phyloP scores from a whole-genome alignment of 2,888 invertebrate genomes.

The Tetranychus truncatus region DNA sequence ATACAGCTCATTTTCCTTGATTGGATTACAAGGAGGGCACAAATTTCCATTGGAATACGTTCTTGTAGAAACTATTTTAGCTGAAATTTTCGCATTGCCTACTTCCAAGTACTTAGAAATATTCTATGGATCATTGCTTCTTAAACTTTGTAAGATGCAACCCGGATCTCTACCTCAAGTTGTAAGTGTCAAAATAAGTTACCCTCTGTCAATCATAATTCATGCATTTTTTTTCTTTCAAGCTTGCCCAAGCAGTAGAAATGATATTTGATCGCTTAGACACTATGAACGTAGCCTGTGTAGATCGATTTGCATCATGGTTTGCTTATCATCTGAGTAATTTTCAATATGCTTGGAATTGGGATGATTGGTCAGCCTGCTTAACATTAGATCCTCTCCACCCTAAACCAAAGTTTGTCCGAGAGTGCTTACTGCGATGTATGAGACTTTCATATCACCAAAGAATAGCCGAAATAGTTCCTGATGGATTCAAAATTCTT shows the following conservation, averaged over 20 bases:
- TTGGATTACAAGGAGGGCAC: slow-evolving; percentile 76
- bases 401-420: slow-evolving; percentile 81
- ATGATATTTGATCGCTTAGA: slow-evolving; percentile 87
- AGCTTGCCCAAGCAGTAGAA: slow-evolving; percentile 85
- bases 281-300: slow-evolving; percentile 86
- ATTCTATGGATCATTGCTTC: slow-evolving; percentile 78
- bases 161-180: slow-evolving; percentile 90
- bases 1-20: slow-evolving; percentile 57
- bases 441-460: slow-evolving; percentile 58
- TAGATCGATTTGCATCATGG: slow-evolving; percentile 92
- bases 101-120: slow-evolving; percentile 71
- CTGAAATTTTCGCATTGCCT: slow-evolving; percentile 80
- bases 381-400: slow-evolving; percentile 64
- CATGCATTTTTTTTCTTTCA: neutral
- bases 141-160: slow-evolving; percentile 89
- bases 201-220: neutral
- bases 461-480: slow-evolving; percentile 75
- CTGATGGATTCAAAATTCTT: slow-evolving; percentile 61
- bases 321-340: slow-evolving; percentile 96
- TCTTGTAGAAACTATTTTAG: slow-evolving; percentile 86
- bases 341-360: slow-evolving; percentile 97
- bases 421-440: slow-evolving; percentile 72
- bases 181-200: slow-evolving; percentile 23
- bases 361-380: slow-evolving; percentile 87
- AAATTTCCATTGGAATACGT: slow-evolving; percentile 94